Conservation (phyloP, 2,888 invertebrate genomes). For the Perdita meconis region DNA sequence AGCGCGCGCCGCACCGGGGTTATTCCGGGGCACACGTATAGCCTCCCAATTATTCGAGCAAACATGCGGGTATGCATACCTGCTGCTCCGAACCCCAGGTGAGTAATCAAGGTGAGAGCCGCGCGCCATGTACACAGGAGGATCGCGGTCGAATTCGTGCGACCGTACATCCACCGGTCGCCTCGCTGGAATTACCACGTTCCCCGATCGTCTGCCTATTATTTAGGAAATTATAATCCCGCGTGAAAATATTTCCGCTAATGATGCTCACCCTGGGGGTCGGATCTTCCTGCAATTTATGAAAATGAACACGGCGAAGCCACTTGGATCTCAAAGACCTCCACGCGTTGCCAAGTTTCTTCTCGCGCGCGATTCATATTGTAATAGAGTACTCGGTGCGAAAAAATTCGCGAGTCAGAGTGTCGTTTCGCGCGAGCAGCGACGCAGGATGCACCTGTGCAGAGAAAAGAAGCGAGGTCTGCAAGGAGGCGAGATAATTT, state of each 20-base stretch:
- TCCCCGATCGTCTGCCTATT: constrained; percentile 32
- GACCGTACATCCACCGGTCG: constrained; percentile 27
- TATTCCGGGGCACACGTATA: constrained; percentile 61
- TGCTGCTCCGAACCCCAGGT: constrained; percentile 70
- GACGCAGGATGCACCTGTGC: constrained; percentile 40
- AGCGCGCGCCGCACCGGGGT: constrained; percentile 49
- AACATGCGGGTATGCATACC: constrained; percentile 74
- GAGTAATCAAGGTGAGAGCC: constrained; percentile 74
- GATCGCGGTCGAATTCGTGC: constrained; percentile 60
- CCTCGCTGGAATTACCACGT: constrained; percentile 37
- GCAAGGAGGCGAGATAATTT: constrained; percentile 68
- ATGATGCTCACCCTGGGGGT: too few relatives aligned
- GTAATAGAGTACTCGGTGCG: too few relatives aligned
- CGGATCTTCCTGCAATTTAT: constrained; percentile 7
- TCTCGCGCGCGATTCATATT: too few relatives aligned
- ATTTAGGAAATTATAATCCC: constrained; percentile 49
- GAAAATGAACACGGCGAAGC: not conserved
- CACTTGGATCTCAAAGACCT: constrained; percentile 15
- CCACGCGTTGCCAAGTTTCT: too few relatives aligned
- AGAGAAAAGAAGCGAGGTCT: constrained; percentile 21
- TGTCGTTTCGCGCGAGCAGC: not conserved
- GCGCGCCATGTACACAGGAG: constrained; percentile 59
- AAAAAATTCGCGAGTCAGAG: too few relatives aligned
- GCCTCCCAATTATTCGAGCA: constrained; percentile 73
- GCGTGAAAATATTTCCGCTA: constrained; percentile 34